Evolutionary conservation across 2,113 vertebrate genomes (phyloP).

Genomic region (Solenodon paradoxus): DNA sequence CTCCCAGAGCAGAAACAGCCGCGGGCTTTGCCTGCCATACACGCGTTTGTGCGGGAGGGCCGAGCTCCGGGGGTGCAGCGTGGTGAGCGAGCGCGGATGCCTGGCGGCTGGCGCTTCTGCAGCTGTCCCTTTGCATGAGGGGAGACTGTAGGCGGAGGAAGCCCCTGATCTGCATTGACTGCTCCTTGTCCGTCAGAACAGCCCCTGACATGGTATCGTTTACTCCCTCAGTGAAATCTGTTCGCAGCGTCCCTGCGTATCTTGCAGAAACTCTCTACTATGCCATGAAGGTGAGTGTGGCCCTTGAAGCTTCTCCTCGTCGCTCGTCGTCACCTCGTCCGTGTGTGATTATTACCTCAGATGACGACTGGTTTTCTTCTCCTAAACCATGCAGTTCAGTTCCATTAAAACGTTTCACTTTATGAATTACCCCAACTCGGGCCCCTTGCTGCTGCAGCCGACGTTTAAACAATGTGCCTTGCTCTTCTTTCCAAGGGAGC

Average conservation of each 20-base stretch:
- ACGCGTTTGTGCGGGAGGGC: background rate
- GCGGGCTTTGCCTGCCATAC: accelerated
- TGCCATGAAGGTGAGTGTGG: constrained; percentile 90
- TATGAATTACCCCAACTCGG: background rate
- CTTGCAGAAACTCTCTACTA: constrained; percentile 91
- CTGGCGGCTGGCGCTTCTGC: background rate
- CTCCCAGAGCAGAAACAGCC: no score
- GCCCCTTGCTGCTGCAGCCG: background rate
- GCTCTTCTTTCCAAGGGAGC: constrained; percentile 84
- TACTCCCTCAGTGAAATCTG: constrained; percentile 89
- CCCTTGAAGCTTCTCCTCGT: background rate
- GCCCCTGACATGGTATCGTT: background rate
- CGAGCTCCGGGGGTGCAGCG: background rate
- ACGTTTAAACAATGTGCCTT: background rate
- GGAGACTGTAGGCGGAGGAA: background rate
- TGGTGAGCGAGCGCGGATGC: background rate
- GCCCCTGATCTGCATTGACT: background rate
- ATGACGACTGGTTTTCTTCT: background rate
- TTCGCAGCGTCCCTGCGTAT: constrained; percentile 90
- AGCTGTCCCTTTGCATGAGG: background rate
- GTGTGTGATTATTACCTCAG: background rate
- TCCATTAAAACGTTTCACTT: background rate
- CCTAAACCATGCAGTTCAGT: background rate
- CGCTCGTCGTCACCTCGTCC: background rate
- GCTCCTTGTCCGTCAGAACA: background rate